Evolutionary conservation across 1,140 invertebrate species (phyloP).

Genomic region (Drosophila athabasca): DNA sequence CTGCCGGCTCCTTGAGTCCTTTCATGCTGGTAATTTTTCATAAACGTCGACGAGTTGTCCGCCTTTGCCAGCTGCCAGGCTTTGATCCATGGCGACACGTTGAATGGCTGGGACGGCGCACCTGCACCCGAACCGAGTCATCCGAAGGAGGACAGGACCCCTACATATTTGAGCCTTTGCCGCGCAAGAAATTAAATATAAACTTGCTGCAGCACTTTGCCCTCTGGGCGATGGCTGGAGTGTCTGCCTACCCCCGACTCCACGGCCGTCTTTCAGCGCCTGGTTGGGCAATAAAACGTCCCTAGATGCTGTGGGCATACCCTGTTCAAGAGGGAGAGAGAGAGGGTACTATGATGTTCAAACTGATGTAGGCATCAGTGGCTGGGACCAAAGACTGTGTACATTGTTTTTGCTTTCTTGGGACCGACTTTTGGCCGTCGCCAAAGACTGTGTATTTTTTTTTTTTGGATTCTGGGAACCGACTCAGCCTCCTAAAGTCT

Average conservation of each 20-base stretch:
- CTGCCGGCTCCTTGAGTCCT: conserved; percentile 41
- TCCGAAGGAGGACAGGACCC: background rate
- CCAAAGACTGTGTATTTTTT: too few relatives aligned
- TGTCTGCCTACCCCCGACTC: background rate
- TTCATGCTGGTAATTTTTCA: conserved; percentile 74
- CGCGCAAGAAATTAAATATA: conserved; percentile 77
- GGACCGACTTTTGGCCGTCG: too few relatives aligned
- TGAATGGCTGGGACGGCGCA: conserved; percentile 34
- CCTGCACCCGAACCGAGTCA: conserved; percentile 47
- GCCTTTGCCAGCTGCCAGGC: conserved; percentile 33
- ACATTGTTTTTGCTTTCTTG: too few relatives aligned
- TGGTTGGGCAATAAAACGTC: conserved; percentile 67
- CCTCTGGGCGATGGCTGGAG: conserved; percentile 27
- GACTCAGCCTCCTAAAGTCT: too few relatives aligned
- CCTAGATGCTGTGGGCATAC: conserved; percentile 30
- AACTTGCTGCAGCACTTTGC: conserved; percentile 66
- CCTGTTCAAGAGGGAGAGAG: too few relatives aligned
- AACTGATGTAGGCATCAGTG: too few relatives aligned
- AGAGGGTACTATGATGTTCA: too few relatives aligned
- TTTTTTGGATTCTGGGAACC: too few relatives aligned
- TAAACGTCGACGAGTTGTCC: conserved; percentile 63
- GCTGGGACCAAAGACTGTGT: too few relatives aligned
- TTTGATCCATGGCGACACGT: conserved; percentile 74
- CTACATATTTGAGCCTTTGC: conserved; percentile 50
- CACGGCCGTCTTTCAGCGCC: conserved; percentile 11